A percentile compares a stretch with the other conserved stretches of the same genome.
Evolutionary conservation across 1,140 invertebrate species (phyloP).

Genomic region (Drosophila kanapiae): DNA sequence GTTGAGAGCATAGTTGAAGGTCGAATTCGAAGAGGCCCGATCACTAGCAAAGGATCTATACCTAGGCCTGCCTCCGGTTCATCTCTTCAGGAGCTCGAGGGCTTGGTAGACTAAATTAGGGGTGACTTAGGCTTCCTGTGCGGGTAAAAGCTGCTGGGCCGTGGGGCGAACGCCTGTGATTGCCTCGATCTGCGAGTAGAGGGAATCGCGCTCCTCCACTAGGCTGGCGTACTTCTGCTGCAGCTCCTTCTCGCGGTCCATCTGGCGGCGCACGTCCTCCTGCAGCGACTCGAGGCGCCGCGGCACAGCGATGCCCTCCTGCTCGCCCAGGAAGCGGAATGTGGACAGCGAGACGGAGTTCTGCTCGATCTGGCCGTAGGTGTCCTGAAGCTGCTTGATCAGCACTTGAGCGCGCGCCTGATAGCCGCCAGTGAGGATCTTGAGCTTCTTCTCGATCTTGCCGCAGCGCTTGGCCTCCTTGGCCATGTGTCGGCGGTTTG

Average conservation of each 20-base stretch:
- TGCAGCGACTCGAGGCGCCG: constrained; percentile 94
- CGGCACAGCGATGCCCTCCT: constrained; percentile 96
- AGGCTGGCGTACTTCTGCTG: constrained; percentile 87
- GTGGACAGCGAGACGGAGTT: constrained; percentile 95
- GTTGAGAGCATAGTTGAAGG: not conserved
- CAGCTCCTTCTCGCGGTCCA: constrained; percentile 94
- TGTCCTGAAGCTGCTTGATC: constrained; percentile 95
- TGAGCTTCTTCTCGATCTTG: constrained; percentile 99
- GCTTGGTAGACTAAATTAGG: constrained; percentile 15
- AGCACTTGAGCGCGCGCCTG: constrained; percentile 93
- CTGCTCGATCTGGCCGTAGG: constrained; percentile 96
- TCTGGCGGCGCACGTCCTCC: constrained; percentile 97
- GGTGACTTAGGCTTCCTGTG: constrained; percentile 8
- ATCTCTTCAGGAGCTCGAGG: no score
- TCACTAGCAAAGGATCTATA: not conserved
- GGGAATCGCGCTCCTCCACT: constrained; percentile 63
- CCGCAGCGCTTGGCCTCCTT: constrained; percentile 97
- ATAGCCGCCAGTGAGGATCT: constrained; percentile 97
- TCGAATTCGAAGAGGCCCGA: not conserved
- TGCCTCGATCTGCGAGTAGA: constrained; percentile 56
- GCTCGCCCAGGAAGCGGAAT: constrained; percentile 95
- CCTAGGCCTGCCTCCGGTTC: not conserved
- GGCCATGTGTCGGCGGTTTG: constrained; percentile 97
- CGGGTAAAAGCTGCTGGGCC: constrained; percentile 50
- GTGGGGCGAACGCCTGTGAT: constrained; percentile 56